Conservation (phyloP, 2,888 invertebrate species). For the Vesta saturnalis region DNA sequence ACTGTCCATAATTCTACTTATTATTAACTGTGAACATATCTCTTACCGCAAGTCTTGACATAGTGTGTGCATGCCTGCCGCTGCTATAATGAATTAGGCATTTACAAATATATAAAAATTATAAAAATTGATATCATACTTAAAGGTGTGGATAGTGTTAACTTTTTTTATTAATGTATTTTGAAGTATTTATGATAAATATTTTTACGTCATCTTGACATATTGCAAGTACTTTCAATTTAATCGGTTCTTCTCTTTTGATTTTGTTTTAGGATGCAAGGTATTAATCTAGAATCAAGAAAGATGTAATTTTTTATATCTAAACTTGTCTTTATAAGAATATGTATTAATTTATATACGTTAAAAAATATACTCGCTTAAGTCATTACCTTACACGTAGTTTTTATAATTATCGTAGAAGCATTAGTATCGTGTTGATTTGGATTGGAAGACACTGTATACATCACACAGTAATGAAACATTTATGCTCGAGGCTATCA, state of each 20-base stretch:
- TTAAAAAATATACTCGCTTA: no score
- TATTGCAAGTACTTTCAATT: slow-evolving; percentile 1
- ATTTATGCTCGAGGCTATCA: no score
- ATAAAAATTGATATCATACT: slow-evolving; percentile 22
- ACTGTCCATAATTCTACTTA: slow-evolving; percentile 48
- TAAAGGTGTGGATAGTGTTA: slow-evolving; percentile 19
- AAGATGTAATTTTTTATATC: no score
- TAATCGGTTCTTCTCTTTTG: not conserved
- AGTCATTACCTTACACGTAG: no score
- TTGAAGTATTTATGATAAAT: not conserved
- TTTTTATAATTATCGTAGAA: no score
- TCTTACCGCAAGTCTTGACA: slow-evolving; percentile 38
- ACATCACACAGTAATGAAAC: no score
- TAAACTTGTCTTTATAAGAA: no score
- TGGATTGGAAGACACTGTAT: no score
- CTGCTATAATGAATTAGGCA: slow-evolving; percentile 37
- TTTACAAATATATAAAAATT: slow-evolving; percentile 26
- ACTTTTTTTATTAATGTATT: slow-evolving; percentile 12
- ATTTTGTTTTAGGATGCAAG: not conserved
- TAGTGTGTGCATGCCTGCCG: slow-evolving; percentile 31
- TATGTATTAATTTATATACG: no score
- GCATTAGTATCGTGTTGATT: no score
- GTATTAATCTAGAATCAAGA: no score
- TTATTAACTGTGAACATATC: slow-evolving; percentile 50
- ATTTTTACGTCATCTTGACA: not conserved